These are phyloP conservation scores for Odontamblyopus lacepedii DNA, from an alignment of 2,797 vertebrate species.

Conservation along the genomic window DNA sequence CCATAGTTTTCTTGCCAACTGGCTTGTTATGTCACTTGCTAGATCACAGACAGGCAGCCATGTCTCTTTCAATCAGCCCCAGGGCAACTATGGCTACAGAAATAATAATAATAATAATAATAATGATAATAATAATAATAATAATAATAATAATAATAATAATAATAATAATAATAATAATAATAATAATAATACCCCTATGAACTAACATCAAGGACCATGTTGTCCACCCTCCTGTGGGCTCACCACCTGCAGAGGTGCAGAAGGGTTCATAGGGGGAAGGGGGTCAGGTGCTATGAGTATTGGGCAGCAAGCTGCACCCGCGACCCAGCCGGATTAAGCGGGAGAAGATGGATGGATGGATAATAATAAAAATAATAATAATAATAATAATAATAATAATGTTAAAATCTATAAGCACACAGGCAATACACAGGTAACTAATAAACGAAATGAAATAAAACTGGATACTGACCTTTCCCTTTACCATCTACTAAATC, in stretches of 20 bases:
- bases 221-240: no score
- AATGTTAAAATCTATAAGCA: background rate
- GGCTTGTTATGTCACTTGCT: background rate
- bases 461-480: background rate
- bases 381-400: background rate
- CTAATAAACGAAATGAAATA: background rate
- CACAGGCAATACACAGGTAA: background rate
- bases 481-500: conserved; percentile 45
- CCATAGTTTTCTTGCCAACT: background rate
- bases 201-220: no score
- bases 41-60: background rate
- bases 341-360: no score
- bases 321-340: no score
- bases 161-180: background rate
- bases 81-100: background rate
- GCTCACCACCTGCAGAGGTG: no score
- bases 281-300: no score
- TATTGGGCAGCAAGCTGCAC: no score
- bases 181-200: no score
- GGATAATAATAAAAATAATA: no score
- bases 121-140: background rate
- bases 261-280: no score
- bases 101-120: background rate
- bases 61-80: background rate
- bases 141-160: background rate